Conservation (phyloP, 2,888 invertebrate species). For the Melikaiella ostensackeni region DNA sequence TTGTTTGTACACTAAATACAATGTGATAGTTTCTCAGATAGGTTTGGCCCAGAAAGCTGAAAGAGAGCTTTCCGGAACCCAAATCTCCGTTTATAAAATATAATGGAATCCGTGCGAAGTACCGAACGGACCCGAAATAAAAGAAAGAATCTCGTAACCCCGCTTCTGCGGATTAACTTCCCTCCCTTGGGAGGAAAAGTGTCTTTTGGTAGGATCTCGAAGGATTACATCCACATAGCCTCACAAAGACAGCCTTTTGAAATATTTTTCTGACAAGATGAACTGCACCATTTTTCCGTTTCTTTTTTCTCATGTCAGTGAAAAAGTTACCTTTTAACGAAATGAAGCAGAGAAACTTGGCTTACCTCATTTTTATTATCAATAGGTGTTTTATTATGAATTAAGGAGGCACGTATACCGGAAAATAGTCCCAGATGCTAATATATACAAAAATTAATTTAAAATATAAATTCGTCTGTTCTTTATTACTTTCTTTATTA, state of each 20-base stretch:
- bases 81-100: not conserved
- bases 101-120: constrained; percentile 51
- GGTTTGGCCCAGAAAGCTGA: constrained; percentile 5
- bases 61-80: not conserved
- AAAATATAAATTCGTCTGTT: too few relatives aligned
- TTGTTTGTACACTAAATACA: constrained; percentile 20
- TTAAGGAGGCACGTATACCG: too few relatives aligned
- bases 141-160: constrained; percentile 21
- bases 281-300: not conserved
- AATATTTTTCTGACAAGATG: constrained; percentile 46
- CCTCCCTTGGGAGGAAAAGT: constrained; percentile 37
- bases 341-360: not conserved
- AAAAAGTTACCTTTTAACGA: not conserved
- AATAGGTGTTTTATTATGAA: too few relatives aligned
- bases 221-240: constrained; percentile 17
- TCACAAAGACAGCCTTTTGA: constrained; percentile 51
- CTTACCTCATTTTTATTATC: too few relatives aligned
- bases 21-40: not conserved
- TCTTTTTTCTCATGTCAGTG: not conserved
- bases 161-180: constrained; percentile 45
- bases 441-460: too few relatives aligned
- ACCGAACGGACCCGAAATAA: not conserved
- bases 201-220: not conserved
- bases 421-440: too few relatives aligned
- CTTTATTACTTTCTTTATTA: too few relatives aligned